Evolutionary conservation across 2,797 vertebrate genomes (phyloP).

Genomic region (Mus caroli): DNA sequence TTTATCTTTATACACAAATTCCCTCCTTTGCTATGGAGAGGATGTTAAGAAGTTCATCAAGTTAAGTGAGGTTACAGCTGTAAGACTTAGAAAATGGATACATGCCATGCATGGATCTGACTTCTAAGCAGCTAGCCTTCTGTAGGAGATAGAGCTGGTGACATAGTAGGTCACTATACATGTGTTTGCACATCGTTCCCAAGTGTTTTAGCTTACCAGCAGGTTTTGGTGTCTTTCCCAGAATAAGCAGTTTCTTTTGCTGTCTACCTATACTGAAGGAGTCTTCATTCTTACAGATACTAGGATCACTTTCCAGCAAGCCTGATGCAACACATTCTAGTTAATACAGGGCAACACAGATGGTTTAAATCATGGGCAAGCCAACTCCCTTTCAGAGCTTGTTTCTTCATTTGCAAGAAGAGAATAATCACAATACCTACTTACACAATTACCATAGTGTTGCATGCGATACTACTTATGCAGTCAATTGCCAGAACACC

Average conservation of each 20-base stretch:
- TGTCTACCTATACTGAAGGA: not conserved
- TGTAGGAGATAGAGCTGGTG: not conserved
- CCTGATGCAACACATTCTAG: not conserved
- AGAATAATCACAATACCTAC: constrained; percentile 43
- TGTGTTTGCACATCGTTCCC: not conserved
- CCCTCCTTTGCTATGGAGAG: not conserved
- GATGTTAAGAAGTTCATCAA: not conserved
- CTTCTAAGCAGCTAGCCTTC: constrained; percentile 36
- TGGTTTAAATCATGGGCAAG: constrained; percentile 27
- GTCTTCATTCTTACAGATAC: not conserved
- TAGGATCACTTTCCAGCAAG: constrained; percentile 9
- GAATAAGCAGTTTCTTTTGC: not conserved
- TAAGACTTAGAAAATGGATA: not conserved
- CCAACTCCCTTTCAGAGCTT: constrained; percentile 16
- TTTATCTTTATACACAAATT: constrained; percentile 18
- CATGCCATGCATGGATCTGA: not conserved
- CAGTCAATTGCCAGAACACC: not conserved
- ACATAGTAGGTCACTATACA: not conserved
- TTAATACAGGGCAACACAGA: not conserved
- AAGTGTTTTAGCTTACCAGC: not conserved
- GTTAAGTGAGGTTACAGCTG: not conserved
- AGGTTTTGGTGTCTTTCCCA: not conserved
- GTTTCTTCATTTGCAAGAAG: constrained; percentile 51
- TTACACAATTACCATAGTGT: not conserved
- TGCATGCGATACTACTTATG: not conserved